Evolutionary conservation across 53 echinoderm and acorn worm genomes (phyloP), one percentile per base, ranked within the genome.

Genomic region (Holothuria scabra): DNA sequence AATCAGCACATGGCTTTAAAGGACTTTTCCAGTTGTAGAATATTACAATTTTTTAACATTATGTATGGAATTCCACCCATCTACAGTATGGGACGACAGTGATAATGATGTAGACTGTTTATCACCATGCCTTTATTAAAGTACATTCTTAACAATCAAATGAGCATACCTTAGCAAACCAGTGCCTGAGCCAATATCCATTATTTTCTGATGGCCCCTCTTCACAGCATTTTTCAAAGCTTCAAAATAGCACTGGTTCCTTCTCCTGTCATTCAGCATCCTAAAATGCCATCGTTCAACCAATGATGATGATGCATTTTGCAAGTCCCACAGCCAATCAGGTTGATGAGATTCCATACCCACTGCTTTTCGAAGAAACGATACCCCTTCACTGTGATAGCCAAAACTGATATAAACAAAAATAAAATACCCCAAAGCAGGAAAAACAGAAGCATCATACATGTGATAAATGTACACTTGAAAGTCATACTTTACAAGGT

Each of bases 131-230:
- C 35, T n/a, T n/a, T n/a, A n/a, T n/a, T n/a, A n/a, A n/a, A 35
- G 3, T 37, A 67, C 20, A 28, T 30, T 1, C 20, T 25, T 12
- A 12, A 25, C 12, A 20, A 63, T 63, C 7, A 8, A 22, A 28
- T 3, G 2, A 24, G 61, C 76, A 59, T 61, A 93, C 94, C 94
- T 91, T 2, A 93, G 79, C 19, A 93, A 69, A 26, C 91, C 94
- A 12, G 94, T 93, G 21, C 94, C 94, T 41, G 94, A 85, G 8
- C 94, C 94, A 68, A 93, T 93, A 41, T 93, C 94, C 28, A 93
- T 59, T 28, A 93, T 89, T 20, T 65, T 89, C 59, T 84, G 59
- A 29, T 86, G 88, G 26, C 94, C 94, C 22, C 64, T 58, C 20
- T 64, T 16, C 5, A 93, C 70, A 25, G 94, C 91, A 65, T 71